Evolutionary conservation across 2,797 vertebrate species (phyloP).

Genomic region (Pseudochirops corinnae): DNA sequence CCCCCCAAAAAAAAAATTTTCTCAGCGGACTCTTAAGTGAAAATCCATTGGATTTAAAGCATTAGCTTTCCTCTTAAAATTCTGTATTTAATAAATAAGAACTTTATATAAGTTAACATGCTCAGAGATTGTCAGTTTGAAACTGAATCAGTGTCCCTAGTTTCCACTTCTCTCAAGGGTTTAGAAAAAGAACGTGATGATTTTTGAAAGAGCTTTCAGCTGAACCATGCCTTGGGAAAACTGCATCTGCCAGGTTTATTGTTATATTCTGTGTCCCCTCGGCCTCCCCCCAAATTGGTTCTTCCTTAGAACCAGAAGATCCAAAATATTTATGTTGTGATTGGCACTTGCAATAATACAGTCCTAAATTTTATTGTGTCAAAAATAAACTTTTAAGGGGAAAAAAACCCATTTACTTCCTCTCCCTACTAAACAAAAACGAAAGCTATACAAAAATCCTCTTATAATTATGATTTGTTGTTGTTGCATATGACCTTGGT

Average conservation of each 20-base stretch:
- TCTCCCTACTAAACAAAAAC: not conserved
- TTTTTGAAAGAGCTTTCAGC: constrained; percentile 46
- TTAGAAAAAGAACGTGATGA: constrained; percentile 44
- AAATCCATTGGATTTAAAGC: constrained; percentile 34
- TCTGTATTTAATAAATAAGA: constrained; percentile 22
- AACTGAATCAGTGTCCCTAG: not conserved
- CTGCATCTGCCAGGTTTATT: not conserved
- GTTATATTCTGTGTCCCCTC: not conserved
- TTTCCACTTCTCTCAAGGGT: constrained; percentile 41
- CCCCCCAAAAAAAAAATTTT: not conserved
- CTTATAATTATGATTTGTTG: not conserved
- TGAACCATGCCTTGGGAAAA: constrained; percentile 48
- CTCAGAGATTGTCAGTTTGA: not conserved
- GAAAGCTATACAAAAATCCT: not conserved
- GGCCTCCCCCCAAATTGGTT: not conserved
- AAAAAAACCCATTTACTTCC: not conserved
- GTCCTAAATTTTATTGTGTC: not conserved
- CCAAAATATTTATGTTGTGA: not conserved
- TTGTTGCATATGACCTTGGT: not conserved
- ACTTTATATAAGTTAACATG: constrained; percentile 17
- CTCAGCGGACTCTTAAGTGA: constrained; percentile 2
- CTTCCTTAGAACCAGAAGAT: not conserved
- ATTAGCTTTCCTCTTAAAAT: constrained; percentile 25
- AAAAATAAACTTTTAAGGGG: not conserved
- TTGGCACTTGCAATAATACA: constrained; percentile 27